A percentile compares a stretch with the other conserved stretches of the same genome.
These are phyloP conservation scores for Agriopis leucophaearia DNA, from an alignment of 2,888 invertebrate genomes.

Conservation along the genomic window DNA sequence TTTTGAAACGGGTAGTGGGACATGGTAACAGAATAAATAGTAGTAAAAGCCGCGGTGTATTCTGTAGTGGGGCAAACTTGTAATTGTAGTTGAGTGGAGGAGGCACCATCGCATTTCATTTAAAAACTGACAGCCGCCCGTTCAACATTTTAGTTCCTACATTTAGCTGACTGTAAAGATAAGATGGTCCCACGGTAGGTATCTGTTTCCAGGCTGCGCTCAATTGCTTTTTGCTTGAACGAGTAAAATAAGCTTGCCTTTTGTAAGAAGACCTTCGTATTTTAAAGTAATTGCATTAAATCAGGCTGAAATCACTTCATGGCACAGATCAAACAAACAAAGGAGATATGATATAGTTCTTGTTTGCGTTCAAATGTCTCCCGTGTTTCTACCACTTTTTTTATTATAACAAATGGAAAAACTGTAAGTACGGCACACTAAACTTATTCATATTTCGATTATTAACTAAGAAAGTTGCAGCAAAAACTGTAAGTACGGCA, in stretches of 20 bases:
- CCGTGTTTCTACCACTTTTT: no score
- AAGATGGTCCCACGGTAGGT: background rate
- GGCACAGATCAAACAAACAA: no score
- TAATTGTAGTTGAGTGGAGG: background rate
- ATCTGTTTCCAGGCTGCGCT: conserved; percentile 12
- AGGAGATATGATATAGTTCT: no score
- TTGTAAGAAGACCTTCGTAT: background rate
- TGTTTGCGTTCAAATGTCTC: no score
- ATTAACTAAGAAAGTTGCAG: no score
- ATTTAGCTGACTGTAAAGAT: background rate
- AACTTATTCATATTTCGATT: no score
- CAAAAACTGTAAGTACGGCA: no score
- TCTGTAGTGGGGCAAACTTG: background rate
- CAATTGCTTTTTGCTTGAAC: conserved; percentile 11
- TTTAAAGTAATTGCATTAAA: no score
- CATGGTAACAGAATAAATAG: background rate
- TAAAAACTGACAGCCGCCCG: background rate
- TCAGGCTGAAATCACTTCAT: no score
- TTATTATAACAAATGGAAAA: no score
- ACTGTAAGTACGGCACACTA: no score
- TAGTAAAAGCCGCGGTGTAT: background rate
- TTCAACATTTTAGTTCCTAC: background rate
- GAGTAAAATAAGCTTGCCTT: conserved; percentile 2
- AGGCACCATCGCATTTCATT: background rate
- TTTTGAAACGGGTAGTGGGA: conserved; percentile 11